These are phyloP conservation scores for Epirrita christyi DNA, from an alignment of 2,888 invertebrate species.

Conservation along the genomic window DNA sequence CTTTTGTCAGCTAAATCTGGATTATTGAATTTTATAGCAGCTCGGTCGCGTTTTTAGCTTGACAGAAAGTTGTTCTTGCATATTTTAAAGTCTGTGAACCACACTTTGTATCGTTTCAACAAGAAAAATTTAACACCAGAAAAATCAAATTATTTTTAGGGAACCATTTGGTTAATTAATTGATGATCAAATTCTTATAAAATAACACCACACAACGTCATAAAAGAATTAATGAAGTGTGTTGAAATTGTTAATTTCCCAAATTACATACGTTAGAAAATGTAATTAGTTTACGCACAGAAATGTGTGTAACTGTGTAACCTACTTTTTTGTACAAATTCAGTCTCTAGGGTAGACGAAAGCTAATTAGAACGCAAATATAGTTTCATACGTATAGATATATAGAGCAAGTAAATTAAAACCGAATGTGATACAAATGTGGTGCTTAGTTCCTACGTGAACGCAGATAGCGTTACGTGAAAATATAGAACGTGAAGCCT, in stretches of 20 bases:
- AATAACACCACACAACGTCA: too few species aligned
- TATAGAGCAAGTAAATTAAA: conserved; percentile 12
- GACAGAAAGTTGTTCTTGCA: conserved; percentile 16
- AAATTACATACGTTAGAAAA: too few species aligned
- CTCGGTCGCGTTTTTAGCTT: conserved; percentile 8
- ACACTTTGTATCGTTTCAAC: conserved; percentile 6
- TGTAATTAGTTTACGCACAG: too few species aligned
- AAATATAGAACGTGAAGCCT: conserved; percentile 11
- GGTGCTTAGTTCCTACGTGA: not conserved
- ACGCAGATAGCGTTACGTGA: conserved; percentile 1
- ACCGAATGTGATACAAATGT: not conserved
- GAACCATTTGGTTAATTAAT: too few species aligned
- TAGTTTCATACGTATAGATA: conserved; percentile 8
- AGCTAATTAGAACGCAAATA: conserved; percentile 11
- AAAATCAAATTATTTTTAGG: too few species aligned
- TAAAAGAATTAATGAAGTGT: too few species aligned
- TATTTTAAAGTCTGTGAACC: conserved; percentile 16
- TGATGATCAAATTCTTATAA: too few species aligned
- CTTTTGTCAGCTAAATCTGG: conserved; percentile 20
- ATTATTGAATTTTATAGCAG: conserved; percentile 21
- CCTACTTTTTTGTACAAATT: too few species aligned
- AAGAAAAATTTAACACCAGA: not conserved
- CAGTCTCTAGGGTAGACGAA: too few species aligned
- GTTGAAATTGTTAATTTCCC: too few species aligned
- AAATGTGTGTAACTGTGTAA: too few species aligned